Evolutionary conservation across 2,888 invertebrate genomes (phyloP), one percentile per base, ranked within the genome.

Genomic region (Bellardia bayeri): DNA sequence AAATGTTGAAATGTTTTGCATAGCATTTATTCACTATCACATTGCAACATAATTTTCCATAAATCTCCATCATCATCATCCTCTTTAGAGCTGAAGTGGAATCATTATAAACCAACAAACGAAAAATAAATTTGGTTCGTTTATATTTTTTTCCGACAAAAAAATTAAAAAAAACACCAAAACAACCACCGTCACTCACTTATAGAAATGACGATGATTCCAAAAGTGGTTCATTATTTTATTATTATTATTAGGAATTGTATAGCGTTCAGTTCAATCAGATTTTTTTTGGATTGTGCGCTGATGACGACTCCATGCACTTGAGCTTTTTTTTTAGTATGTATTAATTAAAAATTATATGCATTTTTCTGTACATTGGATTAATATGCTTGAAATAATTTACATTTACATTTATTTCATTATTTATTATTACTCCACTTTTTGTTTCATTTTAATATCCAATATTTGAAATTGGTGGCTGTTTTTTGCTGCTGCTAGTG

Each of bases 301-400:
- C 14, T 61, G 37, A 66, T 54, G 64, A 74, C 56, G 56, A 68
- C 74, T 82, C 79, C 82, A 81, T 58, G 58, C 76, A 72, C 83
- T 84, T 84, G 76, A 81, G 58, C 42, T n/a, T 76, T 68, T 79
- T 74, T 11, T 74, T 79, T 81, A 42, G 71, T 63, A 87, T 74
- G 71, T 63, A 87, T 74, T 87, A 84, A 85, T 85, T 87, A 85
- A 87, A 84, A 87, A 87, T 87, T 81, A 56, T 84, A 78, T 81
- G 84, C 61, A 81, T 81, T 84, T 87, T 66, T n/a, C 63, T 72
- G 9, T 63, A 63, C 51, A 49, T 66, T 61, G 69, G 45, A 79
- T 81, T 87, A 86, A 80, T 80, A 84, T 69, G 78, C 87, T 87
- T 84, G 61, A 87, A 86, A 87, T 79, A 79, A 76, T 81, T 78